Percentiles rank a stretch among this genome's conserved stretches.
These are phyloP conservation scores for Melanotaenia nigrans DNA, from an alignment of 2,797 vertebrate species.

Conservation along the genomic window DNA sequence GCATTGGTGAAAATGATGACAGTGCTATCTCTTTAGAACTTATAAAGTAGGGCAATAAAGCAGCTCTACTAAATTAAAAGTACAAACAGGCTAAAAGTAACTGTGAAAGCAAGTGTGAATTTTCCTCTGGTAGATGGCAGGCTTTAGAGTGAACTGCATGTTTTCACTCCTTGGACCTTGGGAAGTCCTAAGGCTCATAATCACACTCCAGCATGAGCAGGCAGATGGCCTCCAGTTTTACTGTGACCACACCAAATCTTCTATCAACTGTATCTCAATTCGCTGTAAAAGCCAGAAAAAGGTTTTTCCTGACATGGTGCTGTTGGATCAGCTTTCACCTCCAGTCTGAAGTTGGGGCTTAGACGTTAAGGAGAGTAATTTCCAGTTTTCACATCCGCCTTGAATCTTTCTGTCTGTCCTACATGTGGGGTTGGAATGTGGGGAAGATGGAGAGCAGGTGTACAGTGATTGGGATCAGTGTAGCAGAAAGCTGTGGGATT, in stretches of 20 bases:
- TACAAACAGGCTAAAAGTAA: slow-evolving; percentile 35
- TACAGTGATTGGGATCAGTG: slow-evolving; percentile 71
- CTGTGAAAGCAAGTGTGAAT: slow-evolving; percentile 39
- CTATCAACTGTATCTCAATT: slow-evolving; percentile 54
- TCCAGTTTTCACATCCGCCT: slow-evolving; percentile 58
- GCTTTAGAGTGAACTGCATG: slow-evolving; percentile 49
- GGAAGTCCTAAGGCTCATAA: slow-evolving; percentile 72
- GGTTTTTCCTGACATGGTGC: slow-evolving; percentile 34
- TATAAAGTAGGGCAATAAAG: slow-evolving; percentile 24
- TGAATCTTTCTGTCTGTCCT: slow-evolving; percentile 64
- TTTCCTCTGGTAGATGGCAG: slow-evolving; percentile 48
- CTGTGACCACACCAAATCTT: slow-evolving; percentile 77
- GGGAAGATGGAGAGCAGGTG: slow-evolving; percentile 71
- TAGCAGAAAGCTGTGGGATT: slow-evolving; percentile 77
- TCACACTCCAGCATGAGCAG: slow-evolving; percentile 80
- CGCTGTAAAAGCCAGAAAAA: slow-evolving; percentile 35
- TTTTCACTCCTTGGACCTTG: slow-evolving; percentile 64
- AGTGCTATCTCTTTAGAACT: slow-evolving; percentile 26
- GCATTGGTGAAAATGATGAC: slow-evolving; percentile 41
- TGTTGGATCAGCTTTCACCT: slow-evolving; percentile 59
- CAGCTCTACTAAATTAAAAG: slow-evolving; percentile 43
- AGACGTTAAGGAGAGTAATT: slow-evolving; percentile 59
- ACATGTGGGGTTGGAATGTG: slow-evolving; percentile 62
- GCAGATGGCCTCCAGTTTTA: slow-evolving; percentile 81
- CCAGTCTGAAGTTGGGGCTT: slow-evolving; percentile 55